phyloP scores from a whole-genome alignment of 2,797 vertebrate species.

The Champsocephalus esox region DNA sequence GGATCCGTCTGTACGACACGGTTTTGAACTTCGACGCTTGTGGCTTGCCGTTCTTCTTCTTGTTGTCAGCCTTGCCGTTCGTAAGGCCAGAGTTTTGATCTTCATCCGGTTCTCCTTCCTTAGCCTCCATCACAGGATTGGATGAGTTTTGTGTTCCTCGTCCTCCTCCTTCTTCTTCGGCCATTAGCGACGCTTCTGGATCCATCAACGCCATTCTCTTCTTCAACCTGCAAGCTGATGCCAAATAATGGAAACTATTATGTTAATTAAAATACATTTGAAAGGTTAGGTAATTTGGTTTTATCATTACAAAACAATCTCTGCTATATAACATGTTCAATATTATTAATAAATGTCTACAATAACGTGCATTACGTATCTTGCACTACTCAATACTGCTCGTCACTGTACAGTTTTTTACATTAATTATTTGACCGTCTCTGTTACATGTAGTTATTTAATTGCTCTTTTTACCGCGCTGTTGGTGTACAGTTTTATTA shows the following conservation, averaged over 20 bases:
- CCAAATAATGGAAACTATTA: not conserved
- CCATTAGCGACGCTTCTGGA: constrained; percentile 1
- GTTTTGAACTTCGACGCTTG: constrained; percentile 89
- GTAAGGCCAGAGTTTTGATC: constrained; percentile 34
- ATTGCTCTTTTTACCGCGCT: too few relatives aligned
- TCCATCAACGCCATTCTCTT: constrained; percentile 52
- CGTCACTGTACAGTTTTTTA: too few relatives aligned
- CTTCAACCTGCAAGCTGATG: constrained; percentile 18
- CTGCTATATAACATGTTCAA: too few relatives aligned
- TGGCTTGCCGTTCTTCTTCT: constrained; percentile 80
- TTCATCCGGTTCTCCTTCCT: constrained; percentile 6
- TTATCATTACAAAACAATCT: too few relatives aligned
- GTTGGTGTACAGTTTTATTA: too few relatives aligned
- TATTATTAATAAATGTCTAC: too few relatives aligned
- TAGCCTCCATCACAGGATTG: constrained; percentile 66
- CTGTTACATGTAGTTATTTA: too few relatives aligned
- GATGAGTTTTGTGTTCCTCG: not conserved
- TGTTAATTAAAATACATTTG: not conserved
- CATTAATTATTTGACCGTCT: too few relatives aligned
- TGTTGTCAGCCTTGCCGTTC: constrained; percentile 67
- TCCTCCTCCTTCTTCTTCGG: not conserved
- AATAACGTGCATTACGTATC: too few relatives aligned
- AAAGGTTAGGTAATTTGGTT: too few relatives aligned
- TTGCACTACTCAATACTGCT: too few relatives aligned
- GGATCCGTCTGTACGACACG: constrained; percentile 93